Conservation (phyloP, 2,888 invertebrate species). For the Onthophagus sagittarius region DNA sequence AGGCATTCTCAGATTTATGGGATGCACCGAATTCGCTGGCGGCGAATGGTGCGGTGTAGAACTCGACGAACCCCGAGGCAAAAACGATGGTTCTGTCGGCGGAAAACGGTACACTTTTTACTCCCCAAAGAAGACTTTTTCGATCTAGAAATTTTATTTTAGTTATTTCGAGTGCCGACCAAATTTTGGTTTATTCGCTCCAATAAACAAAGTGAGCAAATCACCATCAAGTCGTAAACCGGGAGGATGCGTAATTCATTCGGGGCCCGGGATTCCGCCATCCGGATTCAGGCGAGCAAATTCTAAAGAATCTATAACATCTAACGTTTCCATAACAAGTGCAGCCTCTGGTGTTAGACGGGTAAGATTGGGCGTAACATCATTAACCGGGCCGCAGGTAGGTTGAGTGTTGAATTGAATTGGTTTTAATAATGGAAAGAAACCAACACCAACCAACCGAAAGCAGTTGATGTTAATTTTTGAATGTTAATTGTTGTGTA, state of each 20-base stretch:
- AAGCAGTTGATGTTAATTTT: background rate
- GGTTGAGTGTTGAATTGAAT: conserved; percentile 46
- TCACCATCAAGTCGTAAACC: conserved; percentile 73
- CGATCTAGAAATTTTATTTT: conserved; percentile 21
- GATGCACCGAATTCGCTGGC: conserved; percentile 83
- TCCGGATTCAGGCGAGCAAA: conserved; percentile 65
- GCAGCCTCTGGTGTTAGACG: conserved; percentile 57
- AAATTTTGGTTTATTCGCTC: conserved; percentile 90
- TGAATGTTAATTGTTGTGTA: background rate
- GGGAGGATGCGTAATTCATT: conserved; percentile 61
- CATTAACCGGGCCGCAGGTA: conserved; percentile 61
- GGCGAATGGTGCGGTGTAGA: conserved; percentile 97
- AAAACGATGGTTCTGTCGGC: conserved; percentile 93
- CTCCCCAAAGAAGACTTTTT: background rate
- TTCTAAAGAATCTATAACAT: conserved; percentile 77
- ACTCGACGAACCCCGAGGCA: conserved; percentile 88
- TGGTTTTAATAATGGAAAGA: conserved; percentile 1
- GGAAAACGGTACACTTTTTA: conserved; percentile 70
- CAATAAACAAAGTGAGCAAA: conserved; percentile 82
- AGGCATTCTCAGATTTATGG: conserved; percentile 81
- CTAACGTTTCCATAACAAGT: conserved; percentile 48
- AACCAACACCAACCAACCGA: conserved; percentile 38
- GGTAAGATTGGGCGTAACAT: conserved; percentile 75
- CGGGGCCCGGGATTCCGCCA: conserved; percentile 44
- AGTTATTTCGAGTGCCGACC: conserved; percentile 94